phyloP scores from a whole-genome alignment of 2,888 invertebrate species.

The Xylophagus ater region DNA sequence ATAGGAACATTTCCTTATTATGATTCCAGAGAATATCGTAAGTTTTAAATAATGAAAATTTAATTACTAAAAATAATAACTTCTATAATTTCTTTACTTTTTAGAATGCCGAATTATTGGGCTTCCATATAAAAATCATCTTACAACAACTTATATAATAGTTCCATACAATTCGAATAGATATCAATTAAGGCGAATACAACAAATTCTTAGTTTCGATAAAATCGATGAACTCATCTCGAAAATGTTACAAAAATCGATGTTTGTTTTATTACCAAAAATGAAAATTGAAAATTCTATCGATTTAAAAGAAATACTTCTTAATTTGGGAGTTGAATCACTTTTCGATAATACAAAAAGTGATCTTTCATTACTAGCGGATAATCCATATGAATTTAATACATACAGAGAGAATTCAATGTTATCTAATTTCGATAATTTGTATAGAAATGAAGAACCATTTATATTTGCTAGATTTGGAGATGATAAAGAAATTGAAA shows the following conservation, averaged over 20 bases:
- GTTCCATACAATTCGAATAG: slow-evolving; percentile 45
- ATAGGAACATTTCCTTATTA: slow-evolving; percentile 48
- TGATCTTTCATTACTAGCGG: slow-evolving; percentile 56
- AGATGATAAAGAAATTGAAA: not conserved
- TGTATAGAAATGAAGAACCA: not conserved
- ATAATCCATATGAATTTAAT: slow-evolving; percentile 27
- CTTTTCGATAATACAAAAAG: slow-evolving; percentile 51
- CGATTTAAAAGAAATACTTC: slow-evolving; percentile 45
- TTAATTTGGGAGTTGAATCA: slow-evolving; percentile 47
- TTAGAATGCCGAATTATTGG: slow-evolving; percentile 48
- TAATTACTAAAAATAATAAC: not conserved
- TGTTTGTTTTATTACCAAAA: slow-evolving; percentile 53
- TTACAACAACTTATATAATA: slow-evolving; percentile 53
- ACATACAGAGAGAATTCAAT: not conserved
- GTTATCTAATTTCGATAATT: not conserved
- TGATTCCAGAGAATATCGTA: slow-evolving; percentile 25
- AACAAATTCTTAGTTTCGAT: slow-evolving; percentile 37
- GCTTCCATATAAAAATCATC: slow-evolving; percentile 53
- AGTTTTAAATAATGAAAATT: not conserved
- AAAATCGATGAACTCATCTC: slow-evolving; percentile 36
- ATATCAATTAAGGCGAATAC: slow-evolving; percentile 39
- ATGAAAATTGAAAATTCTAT: slow-evolving; percentile 54
- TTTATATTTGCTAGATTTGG: slow-evolving; percentile 5
- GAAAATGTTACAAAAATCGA: slow-evolving; percentile 33
- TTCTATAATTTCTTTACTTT: slow-evolving; percentile 7